Conservation (phyloP, 2,113 vertebrate genomes). For the Nothoprocta perdicaria region DNA sequence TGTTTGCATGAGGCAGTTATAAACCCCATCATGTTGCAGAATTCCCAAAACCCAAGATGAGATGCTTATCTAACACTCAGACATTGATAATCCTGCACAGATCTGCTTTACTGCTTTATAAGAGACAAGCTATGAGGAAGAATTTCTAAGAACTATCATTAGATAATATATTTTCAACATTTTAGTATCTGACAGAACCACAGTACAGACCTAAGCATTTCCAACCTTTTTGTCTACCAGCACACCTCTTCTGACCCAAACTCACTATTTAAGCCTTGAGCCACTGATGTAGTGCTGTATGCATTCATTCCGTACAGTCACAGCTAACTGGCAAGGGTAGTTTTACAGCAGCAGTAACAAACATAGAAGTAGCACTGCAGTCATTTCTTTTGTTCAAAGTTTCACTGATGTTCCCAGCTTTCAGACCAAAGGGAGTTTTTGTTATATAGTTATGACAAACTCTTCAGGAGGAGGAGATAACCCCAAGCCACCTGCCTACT, state of each 20-base stretch:
- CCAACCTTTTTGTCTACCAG: not conserved
- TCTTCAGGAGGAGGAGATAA: conserved; percentile 40
- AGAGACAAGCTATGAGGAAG: not conserved
- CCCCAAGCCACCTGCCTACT: conserved; percentile 1
- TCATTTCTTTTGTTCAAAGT: not conserved
- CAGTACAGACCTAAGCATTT: rapidly evolving
- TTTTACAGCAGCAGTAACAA: not conserved
- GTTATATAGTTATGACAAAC: conserved; percentile 22
- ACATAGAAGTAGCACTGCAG: not conserved
- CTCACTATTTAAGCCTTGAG: not conserved
- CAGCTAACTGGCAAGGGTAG: not conserved
- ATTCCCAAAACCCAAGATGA: not conserved
- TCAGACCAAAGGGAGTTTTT: conserved; percentile 56
- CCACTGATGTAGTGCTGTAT: not conserved
- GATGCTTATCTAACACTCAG: not conserved
- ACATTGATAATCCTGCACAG: not conserved
- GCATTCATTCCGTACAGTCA: not conserved
- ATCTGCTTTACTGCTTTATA: not conserved
- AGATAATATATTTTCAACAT: not conserved
- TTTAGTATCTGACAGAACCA: not conserved
- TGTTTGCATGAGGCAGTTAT: rapidly evolving
- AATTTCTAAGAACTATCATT: not conserved
- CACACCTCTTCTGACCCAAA: not conserved
- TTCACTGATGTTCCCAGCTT: conserved; percentile 4
- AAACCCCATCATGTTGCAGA: rapidly evolving